A percentile compares a stretch with the other conserved stretches of the same genome.
These are phyloP conservation scores for Thamnaconus septentrionalis DNA, from an alignment of 2,113 vertebrate species.

Conservation along the genomic window DNA sequence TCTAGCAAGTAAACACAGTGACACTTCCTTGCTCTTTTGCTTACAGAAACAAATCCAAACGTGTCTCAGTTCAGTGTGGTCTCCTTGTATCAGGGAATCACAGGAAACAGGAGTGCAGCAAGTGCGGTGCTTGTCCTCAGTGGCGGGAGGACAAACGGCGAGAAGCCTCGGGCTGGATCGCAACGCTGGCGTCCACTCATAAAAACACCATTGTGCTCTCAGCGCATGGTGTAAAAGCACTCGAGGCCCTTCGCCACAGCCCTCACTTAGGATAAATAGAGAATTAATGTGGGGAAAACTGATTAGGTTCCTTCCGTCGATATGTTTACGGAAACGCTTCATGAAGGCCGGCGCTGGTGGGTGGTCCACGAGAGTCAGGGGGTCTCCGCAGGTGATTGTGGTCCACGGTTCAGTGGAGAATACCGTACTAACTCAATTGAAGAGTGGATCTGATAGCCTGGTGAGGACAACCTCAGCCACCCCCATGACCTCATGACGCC, in stretches of 20 bases:
- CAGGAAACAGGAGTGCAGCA: constrained; percentile 13
- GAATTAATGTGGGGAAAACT: constrained; percentile 28
- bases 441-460: constrained; percentile 48
- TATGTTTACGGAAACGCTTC: constrained; percentile 36
- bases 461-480: constrained; percentile 26
- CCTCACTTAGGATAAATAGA: neutral
- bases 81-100: constrained; percentile 42
- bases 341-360: constrained; percentile 31
- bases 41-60: constrained; percentile 13
- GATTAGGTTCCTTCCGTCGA: constrained; percentile 41
- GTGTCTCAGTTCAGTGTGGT: constrained; percentile 1
- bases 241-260: constrained; percentile 12
- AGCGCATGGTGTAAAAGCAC: constrained; percentile 24
- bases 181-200: constrained; percentile 21
- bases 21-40: too few species aligned
- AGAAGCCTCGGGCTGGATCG: constrained; percentile 3
- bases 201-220: constrained; percentile 58
- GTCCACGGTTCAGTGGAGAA: constrained; percentile 54
- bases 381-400: constrained; percentile 54
- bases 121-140: constrained; percentile 31
- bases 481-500: constrained; percentile 36
- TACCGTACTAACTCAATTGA: constrained; percentile 61
- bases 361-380: constrained; percentile 39
- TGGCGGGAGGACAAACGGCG: constrained; percentile 65
- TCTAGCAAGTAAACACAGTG: too few species aligned